A percentile compares a stretch with the other conserved stretches of the same genome.
Evolutionary conservation across 2,888 invertebrate species (phyloP).

Genomic region (Agrotis exclamationis): DNA sequence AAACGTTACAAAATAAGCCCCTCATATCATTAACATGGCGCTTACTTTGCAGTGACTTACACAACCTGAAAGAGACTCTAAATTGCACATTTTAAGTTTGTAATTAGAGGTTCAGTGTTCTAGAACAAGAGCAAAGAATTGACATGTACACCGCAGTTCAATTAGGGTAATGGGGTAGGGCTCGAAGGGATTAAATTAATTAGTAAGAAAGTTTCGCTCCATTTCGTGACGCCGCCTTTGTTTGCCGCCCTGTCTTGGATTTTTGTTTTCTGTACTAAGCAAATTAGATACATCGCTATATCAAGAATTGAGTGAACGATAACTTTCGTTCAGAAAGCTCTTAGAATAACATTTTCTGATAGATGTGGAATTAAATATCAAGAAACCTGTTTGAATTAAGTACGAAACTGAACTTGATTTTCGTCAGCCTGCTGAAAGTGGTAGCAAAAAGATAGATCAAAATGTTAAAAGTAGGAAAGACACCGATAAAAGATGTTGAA

Average conservation of each 20-base stretch:
- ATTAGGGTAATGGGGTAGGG: conserved; percentile 90
- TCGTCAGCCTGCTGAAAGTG: too few relatives aligned
- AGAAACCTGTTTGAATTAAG: too few relatives aligned
- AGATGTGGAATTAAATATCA: too few relatives aligned
- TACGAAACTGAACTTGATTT: too few relatives aligned
- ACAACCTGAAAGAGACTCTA: conserved; percentile 62
- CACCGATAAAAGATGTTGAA: too few relatives aligned
- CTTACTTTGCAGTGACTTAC: conserved; percentile 64
- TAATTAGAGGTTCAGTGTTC: conserved; percentile 45
- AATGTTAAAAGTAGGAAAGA: too few relatives aligned
- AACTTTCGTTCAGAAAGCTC: background rate
- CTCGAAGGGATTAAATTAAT: conserved; percentile 91
- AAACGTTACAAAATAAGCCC: conserved; percentile 85
- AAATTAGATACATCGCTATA: conserved; percentile 60
- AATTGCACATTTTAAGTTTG: conserved; percentile 55
- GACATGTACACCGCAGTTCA: conserved; percentile 91
- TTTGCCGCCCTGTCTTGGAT: conserved; percentile 82
- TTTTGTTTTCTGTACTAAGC: conserved; percentile 75
- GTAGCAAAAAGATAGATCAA: too few relatives aligned
- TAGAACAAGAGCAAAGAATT: conserved; percentile 84
- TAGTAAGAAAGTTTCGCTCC: conserved; percentile 90
- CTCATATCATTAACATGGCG: conserved; percentile 84
- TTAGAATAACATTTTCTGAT: background rate
- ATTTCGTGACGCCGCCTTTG: conserved; percentile 86
- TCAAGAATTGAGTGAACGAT: conserved; percentile 8